phyloP scores from a whole-genome alignment of 2,797 vertebrate genomes.

The Tapera naevia region DNA sequence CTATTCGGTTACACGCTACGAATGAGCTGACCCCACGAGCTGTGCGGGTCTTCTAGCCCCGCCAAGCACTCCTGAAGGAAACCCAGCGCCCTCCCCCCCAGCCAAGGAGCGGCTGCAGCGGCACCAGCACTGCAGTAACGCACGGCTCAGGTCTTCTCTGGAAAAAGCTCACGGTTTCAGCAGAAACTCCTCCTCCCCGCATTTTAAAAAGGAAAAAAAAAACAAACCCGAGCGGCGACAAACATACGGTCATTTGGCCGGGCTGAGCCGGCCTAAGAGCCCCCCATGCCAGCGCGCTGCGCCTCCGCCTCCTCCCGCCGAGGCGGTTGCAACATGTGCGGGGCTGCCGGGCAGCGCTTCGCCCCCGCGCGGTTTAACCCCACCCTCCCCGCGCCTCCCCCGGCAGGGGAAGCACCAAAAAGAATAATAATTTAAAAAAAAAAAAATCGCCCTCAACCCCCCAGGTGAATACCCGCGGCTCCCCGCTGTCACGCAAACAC shows the following conservation, averaged over 20 bases:
- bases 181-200: not conserved
- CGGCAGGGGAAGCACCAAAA: not conserved
- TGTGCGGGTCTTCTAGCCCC: not conserved
- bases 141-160: not conserved
- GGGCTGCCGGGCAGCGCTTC: no score
- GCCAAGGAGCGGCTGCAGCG: not conserved
- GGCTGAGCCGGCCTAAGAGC: not conserved
- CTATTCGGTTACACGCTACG: not conserved
- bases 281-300: not conserved
- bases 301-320: not conserved
- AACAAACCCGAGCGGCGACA: not conserved
- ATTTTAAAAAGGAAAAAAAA: no score
- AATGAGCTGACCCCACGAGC: not conserved
- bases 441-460: not conserved
- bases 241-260: not conserved
- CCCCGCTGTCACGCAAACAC: no score
- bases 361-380: not conserved
- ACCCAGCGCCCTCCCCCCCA: not conserved
- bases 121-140: slow-evolving; percentile 8
- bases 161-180: not conserved
- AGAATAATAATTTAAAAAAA: not conserved
- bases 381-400: not conserved
- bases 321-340: slow-evolving; percentile 9
- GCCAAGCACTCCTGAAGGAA: not conserved
- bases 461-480: no score